Percentiles rank a stretch among this genome's conserved stretches.
These are phyloP conservation scores for Sycophaga agraensis DNA, from an alignment of 1,140 invertebrate genomes.

Conservation along the genomic window DNA sequence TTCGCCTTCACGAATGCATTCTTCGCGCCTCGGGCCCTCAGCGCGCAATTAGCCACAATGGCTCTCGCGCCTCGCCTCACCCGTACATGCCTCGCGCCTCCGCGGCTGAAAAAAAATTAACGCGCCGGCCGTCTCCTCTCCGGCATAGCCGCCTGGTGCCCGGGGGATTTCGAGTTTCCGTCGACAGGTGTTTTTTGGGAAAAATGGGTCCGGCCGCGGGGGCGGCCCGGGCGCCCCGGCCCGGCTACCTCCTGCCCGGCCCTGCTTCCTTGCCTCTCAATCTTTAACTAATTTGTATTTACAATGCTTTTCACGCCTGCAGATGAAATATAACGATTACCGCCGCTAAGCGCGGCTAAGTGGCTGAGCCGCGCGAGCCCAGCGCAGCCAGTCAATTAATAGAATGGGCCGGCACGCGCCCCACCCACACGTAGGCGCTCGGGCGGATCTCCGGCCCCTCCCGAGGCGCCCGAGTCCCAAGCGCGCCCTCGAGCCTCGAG, in stretches of 20 bases:
- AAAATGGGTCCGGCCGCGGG: too few relatives aligned
- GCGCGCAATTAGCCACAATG: too few relatives aligned
- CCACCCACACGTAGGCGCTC: too few relatives aligned
- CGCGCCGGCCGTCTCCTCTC: background rate
- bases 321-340: slow-evolving; percentile 36
- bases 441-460: too few relatives aligned
- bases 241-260: slow-evolving; percentile 30
- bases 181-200: slow-evolving; percentile 36
- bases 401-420: too few relatives aligned
- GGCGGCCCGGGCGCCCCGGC: background rate
- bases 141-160: slow-evolving; percentile 37
- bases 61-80: slow-evolving; percentile 52
- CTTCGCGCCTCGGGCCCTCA: too few relatives aligned
- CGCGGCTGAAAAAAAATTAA: background rate
- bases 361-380: too few relatives aligned
- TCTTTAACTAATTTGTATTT: slow-evolving; percentile 56
- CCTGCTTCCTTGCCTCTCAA: slow-evolving; percentile 44
- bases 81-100: slow-evolving; percentile 48
- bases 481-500: too few relatives aligned
- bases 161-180: slow-evolving; percentile 46
- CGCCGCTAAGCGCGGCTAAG: too few relatives aligned
- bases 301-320: slow-evolving; percentile 48
- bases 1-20: too few relatives aligned
- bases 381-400: too few relatives aligned
- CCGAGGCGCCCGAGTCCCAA: too few relatives aligned